Evolutionary conservation across 2,797 vertebrate genomes (phyloP), one percentile per base, ranked within the genome.

Genomic region (Cuculus canorus): DNA sequence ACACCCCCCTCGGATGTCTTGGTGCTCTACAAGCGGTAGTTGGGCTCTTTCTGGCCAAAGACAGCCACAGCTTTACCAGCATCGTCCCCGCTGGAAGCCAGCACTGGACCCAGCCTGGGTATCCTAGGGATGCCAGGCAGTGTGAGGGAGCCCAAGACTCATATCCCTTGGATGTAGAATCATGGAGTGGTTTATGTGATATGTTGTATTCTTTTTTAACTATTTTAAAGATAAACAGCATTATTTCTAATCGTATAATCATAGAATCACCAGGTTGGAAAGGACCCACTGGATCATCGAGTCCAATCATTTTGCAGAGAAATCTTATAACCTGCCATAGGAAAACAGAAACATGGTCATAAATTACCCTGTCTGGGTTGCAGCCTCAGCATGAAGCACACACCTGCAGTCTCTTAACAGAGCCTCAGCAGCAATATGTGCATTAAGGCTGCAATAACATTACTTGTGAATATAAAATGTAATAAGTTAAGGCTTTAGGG

Each of bases 271-370:
- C n/a, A n/a, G n/a, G n/a, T n/a, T n/a, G n/a, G n/a, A n/a, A n/a
- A n/a, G n/a, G n/a, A n/a, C n/a, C n/a, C n/a, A n/a, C n/a, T n/a
- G n/a, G n/a, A n/a, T n/a, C n/a, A n/a, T n/a, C n/a, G n/a, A n/a
- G n/a, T n/a, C n/a, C n/a, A n/a, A n/a, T n/a, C n/a, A n/a, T n/a
- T n/a, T n/a, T 68, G 82, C 53, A 78, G 66, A 91, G 71, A 95
- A 90, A 64, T 47, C 54, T 59, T 50, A 56, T 23, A 66, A 85
- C 22, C 71, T 72, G 48, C 50, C 52, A 12, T 16, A 95, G 57
- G 66, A 87, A 76, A 96, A 96, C 8, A 96, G 96, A 96, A 96
- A 93, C 90, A 92, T 93, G 86, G 79, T 95, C 61, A 45, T 92
- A 72, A 95, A 87, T 90, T 77, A 50, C 52, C 93, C 81, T 88